These are phyloP conservation scores for Echinometra lucunter DNA, from an alignment of 53 echinoderm and acorn worm species.

Conservation along the genomic window DNA sequence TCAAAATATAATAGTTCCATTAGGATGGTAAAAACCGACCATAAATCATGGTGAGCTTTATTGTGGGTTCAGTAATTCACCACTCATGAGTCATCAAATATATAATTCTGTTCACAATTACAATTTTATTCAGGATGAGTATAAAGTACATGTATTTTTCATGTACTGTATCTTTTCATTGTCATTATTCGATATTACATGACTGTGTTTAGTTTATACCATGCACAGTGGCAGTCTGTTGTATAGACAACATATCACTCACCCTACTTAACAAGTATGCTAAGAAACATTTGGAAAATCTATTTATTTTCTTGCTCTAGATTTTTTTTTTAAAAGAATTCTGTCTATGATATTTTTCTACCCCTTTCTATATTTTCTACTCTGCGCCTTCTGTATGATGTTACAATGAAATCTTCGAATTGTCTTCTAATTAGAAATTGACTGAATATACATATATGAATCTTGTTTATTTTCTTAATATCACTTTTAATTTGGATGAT, in stretches of 20 bases:
- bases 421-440: no score
- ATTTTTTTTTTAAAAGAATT: no score
- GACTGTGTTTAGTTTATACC: not conserved
- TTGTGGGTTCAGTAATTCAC: not conserved
- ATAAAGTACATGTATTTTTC: not conserved
- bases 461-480: no score
- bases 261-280: not conserved
- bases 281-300: no score
- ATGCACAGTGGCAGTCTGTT: not conserved
- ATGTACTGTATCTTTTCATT: not conserved
- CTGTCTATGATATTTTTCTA: no score
- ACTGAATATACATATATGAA: no score
- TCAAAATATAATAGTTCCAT: not conserved
- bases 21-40: not conserved
- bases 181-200: not conserved
- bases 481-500: no score
- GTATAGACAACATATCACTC: not conserved
- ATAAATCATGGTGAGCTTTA: not conserved
- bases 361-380: no score
- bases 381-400: no score
- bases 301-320: no score
- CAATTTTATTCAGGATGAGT: not conserved
- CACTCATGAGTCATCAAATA: not conserved
- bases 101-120: not conserved
- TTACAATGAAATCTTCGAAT: no score